A percentile compares a stretch with the other conserved stretches of the same genome.
Evolutionary conservation across 2,888 invertebrate species (phyloP).

Genomic region (Drepanosiphum platanoidis): DNA sequence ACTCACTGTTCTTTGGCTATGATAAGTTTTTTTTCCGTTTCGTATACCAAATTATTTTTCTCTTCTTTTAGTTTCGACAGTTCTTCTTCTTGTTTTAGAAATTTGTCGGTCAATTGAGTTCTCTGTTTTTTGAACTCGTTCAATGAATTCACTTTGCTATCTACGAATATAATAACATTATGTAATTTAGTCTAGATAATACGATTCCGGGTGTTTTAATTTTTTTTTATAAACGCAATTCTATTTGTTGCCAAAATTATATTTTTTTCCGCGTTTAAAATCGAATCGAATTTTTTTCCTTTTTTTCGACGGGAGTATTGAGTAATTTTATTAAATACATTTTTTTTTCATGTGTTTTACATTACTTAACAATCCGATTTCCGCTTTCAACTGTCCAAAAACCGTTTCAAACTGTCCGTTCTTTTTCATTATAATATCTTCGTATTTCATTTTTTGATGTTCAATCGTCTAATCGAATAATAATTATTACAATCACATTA

Average conservation of each 20-base stretch:
- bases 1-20: constrained; percentile 54
- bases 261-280: too few species aligned
- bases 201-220: too few species aligned
- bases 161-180: background rate
- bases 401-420: constrained; percentile 53
- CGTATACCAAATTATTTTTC: constrained; percentile 49
- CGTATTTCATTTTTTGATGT: constrained; percentile 51
- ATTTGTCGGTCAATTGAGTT: constrained; percentile 43
- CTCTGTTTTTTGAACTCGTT: constrained; percentile 57
- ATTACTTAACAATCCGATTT: constrained; percentile 55
- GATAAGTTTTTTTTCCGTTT: constrained; percentile 52
- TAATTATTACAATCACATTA: too few species aligned
- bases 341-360: too few species aligned
- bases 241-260: too few species aligned
- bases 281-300: too few species aligned
- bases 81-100: constrained; percentile 54
- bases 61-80: constrained; percentile 31
- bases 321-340: too few species aligned
- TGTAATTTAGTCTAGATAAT: too few species aligned
- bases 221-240: too few species aligned
- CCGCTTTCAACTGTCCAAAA: constrained; percentile 52
- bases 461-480: constrained; percentile 38
- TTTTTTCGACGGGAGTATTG: too few species aligned
- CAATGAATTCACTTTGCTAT: constrained; percentile 54
- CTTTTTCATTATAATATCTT: constrained; percentile 47